Conservation (phyloP, 2,113 vertebrate genomes). For the Sorex fumeus region DNA sequence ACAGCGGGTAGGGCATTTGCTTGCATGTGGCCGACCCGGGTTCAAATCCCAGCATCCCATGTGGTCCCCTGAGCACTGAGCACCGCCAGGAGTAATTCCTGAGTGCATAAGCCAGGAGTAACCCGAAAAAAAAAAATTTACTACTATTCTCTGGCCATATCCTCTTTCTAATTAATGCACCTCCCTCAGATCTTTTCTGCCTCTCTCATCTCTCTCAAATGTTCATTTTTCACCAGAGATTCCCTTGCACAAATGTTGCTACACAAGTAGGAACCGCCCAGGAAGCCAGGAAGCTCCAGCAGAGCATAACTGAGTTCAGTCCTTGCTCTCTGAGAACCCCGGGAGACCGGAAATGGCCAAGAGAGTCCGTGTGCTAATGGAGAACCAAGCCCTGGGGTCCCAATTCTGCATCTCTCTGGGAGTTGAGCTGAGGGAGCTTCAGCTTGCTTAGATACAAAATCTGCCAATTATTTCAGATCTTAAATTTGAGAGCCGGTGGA, state of each 20-base stretch:
- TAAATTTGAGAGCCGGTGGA: slow-evolving; percentile 39
- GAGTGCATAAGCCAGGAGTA: too few relatives aligned
- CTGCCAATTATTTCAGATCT: slow-evolving; percentile 45
- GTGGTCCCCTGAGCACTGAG: too few relatives aligned
- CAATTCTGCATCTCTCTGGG: neutral
- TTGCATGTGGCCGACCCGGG: too few relatives aligned
- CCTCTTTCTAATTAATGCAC: neutral
- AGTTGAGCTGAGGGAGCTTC: slow-evolving; percentile 29
- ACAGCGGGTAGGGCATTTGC: too few relatives aligned
- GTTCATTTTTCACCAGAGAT: slow-evolving; percentile 40
- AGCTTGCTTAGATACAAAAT: slow-evolving; percentile 56
- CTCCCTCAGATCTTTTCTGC: neutral
- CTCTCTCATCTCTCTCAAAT: neutral
- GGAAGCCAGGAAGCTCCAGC: neutral
- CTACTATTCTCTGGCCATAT: neutral
- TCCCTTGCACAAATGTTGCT: slow-evolving; percentile 47
- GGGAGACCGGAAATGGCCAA: slow-evolving; percentile 41
- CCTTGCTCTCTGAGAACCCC: slow-evolving; percentile 53
- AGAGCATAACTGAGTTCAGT: slow-evolving; percentile 14
- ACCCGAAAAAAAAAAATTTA: too few relatives aligned
- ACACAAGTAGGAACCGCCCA: neutral
- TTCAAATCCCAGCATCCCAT: too few relatives aligned
- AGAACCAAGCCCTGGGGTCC: neutral
- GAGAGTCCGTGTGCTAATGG: neutral
- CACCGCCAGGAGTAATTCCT: too few relatives aligned